Conservation (phyloP, 2,797 vertebrate species). For the Alca torda region DNA sequence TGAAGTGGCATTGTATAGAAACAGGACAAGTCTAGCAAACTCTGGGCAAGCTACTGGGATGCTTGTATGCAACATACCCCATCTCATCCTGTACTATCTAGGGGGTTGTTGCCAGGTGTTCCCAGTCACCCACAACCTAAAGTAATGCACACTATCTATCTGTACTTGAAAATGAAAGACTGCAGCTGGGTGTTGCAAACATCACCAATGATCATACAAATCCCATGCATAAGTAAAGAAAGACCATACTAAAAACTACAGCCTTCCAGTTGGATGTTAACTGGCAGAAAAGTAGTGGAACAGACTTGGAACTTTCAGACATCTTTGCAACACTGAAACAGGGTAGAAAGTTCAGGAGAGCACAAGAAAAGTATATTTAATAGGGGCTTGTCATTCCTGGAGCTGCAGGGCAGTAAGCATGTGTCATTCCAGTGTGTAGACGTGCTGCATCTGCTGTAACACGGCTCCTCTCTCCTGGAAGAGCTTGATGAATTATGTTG, state of each 20-base stretch:
- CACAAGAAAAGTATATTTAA: neutral
- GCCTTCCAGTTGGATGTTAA: neutral
- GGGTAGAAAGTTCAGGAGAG: slow-evolving; percentile 1
- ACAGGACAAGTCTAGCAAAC: neutral
- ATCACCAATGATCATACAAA: neutral
- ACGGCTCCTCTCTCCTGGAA: neutral
- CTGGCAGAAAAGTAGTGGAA: neutral
- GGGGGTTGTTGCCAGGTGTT: neutral
- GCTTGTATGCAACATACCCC: neutral
- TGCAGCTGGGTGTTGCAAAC: neutral
- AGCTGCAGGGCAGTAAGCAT: neutral
- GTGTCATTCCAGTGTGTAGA: slow-evolving; percentile 26
- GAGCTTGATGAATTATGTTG: slow-evolving; percentile 13
- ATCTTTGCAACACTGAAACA: neutral
- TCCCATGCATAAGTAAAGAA: rapidly evolving
- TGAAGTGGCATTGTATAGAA: neutral
- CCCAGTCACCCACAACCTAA: neutral
- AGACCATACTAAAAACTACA: neutral
- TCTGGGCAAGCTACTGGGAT: neutral
- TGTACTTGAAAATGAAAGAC: neutral
- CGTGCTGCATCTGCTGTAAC: neutral
- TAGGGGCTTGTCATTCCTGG: neutral
- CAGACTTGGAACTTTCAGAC: neutral
- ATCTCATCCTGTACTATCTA: neutral
- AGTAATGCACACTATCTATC: rapidly evolving